Percentiles rank a stretch among this genome's conserved stretches.
These are phyloP conservation scores for Enhydra lutris DNA, from an alignment of 2,113 vertebrate genomes.

Conservation along the genomic window DNA sequence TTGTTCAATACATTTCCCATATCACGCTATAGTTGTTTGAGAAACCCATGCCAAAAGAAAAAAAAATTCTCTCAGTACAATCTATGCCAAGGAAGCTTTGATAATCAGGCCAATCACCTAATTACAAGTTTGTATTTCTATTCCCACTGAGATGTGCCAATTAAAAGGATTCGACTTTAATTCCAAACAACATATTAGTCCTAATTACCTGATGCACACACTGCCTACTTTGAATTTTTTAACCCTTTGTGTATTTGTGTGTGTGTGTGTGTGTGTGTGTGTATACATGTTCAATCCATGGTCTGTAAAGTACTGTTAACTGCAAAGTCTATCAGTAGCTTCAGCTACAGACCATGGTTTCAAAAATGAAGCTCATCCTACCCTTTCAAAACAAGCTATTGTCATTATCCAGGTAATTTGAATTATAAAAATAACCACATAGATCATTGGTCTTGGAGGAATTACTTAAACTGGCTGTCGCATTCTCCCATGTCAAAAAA, in stretches of 20 bases:
- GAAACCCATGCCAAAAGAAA: background rate
- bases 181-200: conserved; percentile 70
- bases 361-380: background rate
- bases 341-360: background rate
- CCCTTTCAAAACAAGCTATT: background rate
- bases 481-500: background rate
- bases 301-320: background rate
- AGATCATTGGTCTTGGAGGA: background rate
- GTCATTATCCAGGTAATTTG: background rate
- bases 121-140: conserved; percentile 68
- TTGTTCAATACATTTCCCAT: background rate
- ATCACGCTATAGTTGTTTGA: background rate
- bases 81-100: conserved; percentile 45
- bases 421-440: background rate
- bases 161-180: conserved; percentile 68
- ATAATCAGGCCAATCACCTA: conserved; percentile 65
- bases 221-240: conserved; percentile 45
- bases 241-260: background rate
- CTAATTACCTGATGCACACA: conserved; percentile 31
- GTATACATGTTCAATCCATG: background rate
- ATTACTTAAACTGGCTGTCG: background rate
- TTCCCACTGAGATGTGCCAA: conserved; percentile 63
- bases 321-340: background rate
- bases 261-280: background rate
- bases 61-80: background rate